phyloP scores from a whole-genome alignment of 1,140 invertebrate species.

The Copidosoma floridanum region DNA sequence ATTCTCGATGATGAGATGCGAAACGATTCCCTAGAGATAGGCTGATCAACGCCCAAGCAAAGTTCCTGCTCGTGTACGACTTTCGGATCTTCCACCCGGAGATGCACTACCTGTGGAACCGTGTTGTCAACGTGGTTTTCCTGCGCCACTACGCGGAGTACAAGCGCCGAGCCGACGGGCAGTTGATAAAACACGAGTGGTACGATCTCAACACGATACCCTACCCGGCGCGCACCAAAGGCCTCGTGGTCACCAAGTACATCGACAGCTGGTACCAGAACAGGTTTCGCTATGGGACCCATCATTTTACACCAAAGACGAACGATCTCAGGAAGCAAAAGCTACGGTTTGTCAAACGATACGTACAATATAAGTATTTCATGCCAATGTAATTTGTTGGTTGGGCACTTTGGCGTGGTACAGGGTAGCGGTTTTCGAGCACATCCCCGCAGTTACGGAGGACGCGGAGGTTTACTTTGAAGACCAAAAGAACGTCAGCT shows the following conservation, averaged over 20 bases:
- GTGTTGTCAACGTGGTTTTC: conserved; percentile 74
- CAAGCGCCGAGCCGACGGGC: conserved; percentile 40
- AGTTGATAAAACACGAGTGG: conserved; percentile 52
- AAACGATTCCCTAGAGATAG: no score
- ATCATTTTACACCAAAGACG: conserved; percentile 64
- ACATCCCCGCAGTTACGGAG: conserved; percentile 68
- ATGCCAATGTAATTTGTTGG: neutral
- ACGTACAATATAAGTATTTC: neutral
- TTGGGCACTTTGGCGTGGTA: conserved; percentile 33
- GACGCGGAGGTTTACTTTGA: conserved; percentile 44
- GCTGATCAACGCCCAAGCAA: conserved; percentile 66
- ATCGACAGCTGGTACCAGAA: conserved; percentile 66
- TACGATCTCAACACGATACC: conserved; percentile 70
- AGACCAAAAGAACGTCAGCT: conserved; percentile 33
- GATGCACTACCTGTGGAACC: conserved; percentile 74
- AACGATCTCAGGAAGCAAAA: conserved; percentile 55
- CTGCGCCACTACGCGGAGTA: conserved; percentile 58
- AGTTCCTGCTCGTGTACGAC: conserved; percentile 70
- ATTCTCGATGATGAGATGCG: no score
- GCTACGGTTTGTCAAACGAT: no score
- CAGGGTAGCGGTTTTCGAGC: conserved; percentile 67
- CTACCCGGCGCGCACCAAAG: conserved; percentile 62
- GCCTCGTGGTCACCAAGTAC: conserved; percentile 57
- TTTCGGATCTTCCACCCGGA: conserved; percentile 63
- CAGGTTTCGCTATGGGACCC: conserved; percentile 58